Evolutionary conservation across 92 coral and sea anemone species (phyloP).

Genomic region (Galaxea fascicularis): DNA sequence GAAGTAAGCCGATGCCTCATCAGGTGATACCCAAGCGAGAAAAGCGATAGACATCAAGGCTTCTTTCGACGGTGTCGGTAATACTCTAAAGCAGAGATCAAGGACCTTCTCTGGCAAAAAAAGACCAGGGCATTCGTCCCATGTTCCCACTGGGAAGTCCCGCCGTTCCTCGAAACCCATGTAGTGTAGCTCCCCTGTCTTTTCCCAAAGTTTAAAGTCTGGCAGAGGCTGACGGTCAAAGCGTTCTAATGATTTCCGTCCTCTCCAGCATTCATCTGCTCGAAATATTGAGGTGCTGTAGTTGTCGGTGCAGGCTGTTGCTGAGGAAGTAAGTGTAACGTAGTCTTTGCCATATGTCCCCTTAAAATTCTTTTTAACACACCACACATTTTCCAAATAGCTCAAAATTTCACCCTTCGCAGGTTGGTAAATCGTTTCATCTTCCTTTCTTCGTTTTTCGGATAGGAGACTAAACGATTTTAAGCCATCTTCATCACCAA

Average conservation of each 20-base stretch:
- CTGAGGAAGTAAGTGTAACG: background rate
- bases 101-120: constrained; percentile 46
- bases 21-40: constrained; percentile 29
- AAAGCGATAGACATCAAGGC: background rate
- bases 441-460: constrained; percentile 38
- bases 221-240: constrained; percentile 39
- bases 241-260: background rate
- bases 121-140: constrained; percentile 44
- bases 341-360: constrained; percentile 57
- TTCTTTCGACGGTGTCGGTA: constrained; percentile 55
- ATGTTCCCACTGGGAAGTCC: constrained; percentile 16
- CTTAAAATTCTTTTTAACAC: constrained; percentile 16
- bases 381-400: constrained; percentile 52
- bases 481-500: constrained; percentile 52
- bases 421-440: constrained; percentile 27
- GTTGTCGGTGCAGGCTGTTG: constrained; percentile 40
- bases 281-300: no score
- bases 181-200: constrained; percentile 28
- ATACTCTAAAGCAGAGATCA: constrained; percentile 32
- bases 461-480: constrained; percentile 42
- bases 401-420: background rate
- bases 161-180: constrained; percentile 30
- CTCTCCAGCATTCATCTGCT: constrained; percentile 20
- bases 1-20: constrained; percentile 30
- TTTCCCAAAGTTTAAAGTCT: constrained; percentile 43